Evolutionary conservation across 2,888 invertebrate species (phyloP).

Genomic region (Orthosia cruda): DNA sequence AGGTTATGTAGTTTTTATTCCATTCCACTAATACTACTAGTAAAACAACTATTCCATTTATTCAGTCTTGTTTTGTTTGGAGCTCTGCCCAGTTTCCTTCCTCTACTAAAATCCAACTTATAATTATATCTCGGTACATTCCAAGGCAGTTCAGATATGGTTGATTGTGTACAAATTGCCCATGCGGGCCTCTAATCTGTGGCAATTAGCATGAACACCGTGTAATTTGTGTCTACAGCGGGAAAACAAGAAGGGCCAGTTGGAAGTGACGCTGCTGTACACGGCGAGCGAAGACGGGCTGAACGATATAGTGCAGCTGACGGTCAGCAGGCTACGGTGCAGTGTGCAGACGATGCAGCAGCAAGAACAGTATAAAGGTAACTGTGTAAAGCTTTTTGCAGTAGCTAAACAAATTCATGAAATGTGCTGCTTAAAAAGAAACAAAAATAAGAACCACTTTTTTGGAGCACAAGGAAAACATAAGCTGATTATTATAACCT

Average conservation of each 20-base stretch:
- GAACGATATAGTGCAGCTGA: conserved; percentile 92
- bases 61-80: conserved; percentile 42
- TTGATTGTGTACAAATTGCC: conserved; percentile 54
- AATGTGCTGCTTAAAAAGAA: too few relatives aligned
- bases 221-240: conserved; percentile 85
- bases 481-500: background rate
- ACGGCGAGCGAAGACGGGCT: conserved; percentile 93
- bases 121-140: conserved; percentile 38
- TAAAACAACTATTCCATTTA: conserved; percentile 23
- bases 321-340: conserved; percentile 93
- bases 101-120: conserved; percentile 31
- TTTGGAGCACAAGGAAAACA: background rate
- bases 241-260: conserved; percentile 93
- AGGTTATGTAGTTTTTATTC: conserved; percentile 14
- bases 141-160: conserved; percentile 45
- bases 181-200: conserved; percentile 62
- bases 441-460: background rate
- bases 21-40: conserved; percentile 20
- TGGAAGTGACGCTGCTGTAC: conserved; percentile 93
- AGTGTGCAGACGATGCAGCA: conserved; percentile 94
- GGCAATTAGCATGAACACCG: conserved; percentile 57
- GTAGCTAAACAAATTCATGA: conserved; percentile 22
- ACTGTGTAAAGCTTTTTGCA: conserved; percentile 17
- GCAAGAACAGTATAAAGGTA: conserved; percentile 93
- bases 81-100: conserved; percentile 51